These are phyloP conservation scores for Caenorhabditis briggsae DNA, from an alignment of 1,140 invertebrate genomes.

Conservation along the genomic window DNA sequence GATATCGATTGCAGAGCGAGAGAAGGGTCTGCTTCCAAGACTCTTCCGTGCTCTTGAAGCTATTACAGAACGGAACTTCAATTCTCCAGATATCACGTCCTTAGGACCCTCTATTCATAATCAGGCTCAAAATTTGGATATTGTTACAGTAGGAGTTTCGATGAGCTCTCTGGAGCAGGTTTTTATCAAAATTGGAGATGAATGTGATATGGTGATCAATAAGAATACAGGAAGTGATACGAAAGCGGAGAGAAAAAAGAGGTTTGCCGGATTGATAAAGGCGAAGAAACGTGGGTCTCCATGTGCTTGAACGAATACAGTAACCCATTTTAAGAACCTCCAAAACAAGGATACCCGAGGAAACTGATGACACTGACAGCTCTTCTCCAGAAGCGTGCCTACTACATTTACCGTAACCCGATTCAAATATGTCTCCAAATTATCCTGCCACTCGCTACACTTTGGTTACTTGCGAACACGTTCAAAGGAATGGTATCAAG, in stretches of 20 bases:
- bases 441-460: background rate
- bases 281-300: background rate
- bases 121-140: background rate
- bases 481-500: background rate
- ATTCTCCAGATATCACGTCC: background rate
- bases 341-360: background rate
- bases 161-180: slow-evolving; percentile 67
- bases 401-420: slow-evolving; percentile 23
- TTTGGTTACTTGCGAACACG: background rate
- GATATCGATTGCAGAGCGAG: slow-evolving; percentile 35
- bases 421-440: slow-evolving; percentile 6
- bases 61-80: background rate
- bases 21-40: slow-evolving; percentile 26
- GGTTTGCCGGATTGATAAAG: background rate
- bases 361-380: background rate
- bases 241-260: background rate
- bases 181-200: slow-evolving; percentile 52
- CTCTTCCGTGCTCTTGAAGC: slow-evolving; percentile 60
- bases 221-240: background rate
- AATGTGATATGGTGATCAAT: slow-evolving; percentile 2
- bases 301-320: background rate
- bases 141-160: slow-evolving; percentile 65
- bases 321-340: background rate
- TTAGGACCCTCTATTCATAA: background rate
- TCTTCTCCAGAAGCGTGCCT: slow-evolving; percentile 3